A percentile compares a stretch with the other conserved stretches of the same genome.
Conservation (phyloP, 2,113 vertebrate genomes). For the Amblyopsis rosae region DNA sequence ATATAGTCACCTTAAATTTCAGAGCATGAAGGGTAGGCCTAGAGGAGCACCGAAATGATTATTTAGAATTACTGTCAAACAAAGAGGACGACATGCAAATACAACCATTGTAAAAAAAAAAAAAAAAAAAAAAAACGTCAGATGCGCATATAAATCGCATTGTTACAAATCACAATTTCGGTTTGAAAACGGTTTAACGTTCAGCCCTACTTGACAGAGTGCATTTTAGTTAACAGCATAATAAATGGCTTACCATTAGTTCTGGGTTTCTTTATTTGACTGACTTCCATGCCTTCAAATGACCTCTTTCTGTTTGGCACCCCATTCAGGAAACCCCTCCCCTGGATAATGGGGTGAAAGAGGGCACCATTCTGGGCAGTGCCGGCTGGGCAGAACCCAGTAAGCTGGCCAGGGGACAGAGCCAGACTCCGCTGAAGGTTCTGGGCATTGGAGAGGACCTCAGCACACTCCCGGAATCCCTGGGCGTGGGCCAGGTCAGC, state of each 20-base stretch:
- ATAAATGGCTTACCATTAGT: slow-evolving; percentile 80
- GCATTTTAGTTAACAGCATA: neutral
- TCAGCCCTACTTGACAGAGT: too few relatives aligned
- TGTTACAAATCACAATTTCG: too few relatives aligned
- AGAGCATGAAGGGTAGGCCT: too few relatives aligned
- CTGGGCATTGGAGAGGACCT: slow-evolving; percentile 95
- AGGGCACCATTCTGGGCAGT: slow-evolving; percentile 81
- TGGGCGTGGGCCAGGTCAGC: slow-evolving; percentile 98
- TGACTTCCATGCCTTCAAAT: slow-evolving; percentile 84
- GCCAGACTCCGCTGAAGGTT: slow-evolving; percentile 82
- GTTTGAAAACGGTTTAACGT: too few relatives aligned
- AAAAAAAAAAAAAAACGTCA: too few relatives aligned
- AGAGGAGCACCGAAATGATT: too few relatives aligned
- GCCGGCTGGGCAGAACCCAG: slow-evolving; percentile 82
- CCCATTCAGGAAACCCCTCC: slow-evolving; percentile 78
- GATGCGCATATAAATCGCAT: too few relatives aligned
- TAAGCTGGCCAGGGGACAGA: slow-evolving; percentile 71
- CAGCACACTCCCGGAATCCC: slow-evolving; percentile 94
- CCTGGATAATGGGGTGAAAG: slow-evolving; percentile 76
- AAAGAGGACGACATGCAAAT: too few relatives aligned
- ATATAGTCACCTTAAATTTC: too few relatives aligned
- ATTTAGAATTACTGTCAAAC: too few relatives aligned
- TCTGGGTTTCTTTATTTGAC: slow-evolving; percentile 88
- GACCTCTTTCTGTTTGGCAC: slow-evolving; percentile 90
- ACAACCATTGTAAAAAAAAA: too few relatives aligned